phyloP scores from a whole-genome alignment of 2,888 invertebrate species.

The Geotrupes spiniger region DNA sequence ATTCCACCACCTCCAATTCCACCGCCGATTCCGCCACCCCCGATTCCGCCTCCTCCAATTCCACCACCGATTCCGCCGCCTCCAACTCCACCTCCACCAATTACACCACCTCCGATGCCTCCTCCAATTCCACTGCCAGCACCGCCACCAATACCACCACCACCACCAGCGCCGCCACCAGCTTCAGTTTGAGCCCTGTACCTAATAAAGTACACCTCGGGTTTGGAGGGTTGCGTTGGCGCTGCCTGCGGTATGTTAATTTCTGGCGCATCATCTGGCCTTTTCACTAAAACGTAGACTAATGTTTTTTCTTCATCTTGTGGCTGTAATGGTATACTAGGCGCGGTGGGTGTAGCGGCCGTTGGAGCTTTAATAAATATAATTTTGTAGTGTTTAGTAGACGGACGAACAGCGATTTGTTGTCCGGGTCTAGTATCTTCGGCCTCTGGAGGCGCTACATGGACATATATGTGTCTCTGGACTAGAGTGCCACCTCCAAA shows the following conservation, averaged over 20 bases:
- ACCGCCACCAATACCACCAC: conserved; percentile 44
- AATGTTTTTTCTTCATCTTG: conserved; percentile 87
- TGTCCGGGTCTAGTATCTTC: conserved; percentile 62
- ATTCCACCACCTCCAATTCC: conserved; percentile 34
- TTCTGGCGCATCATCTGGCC: conserved; percentile 81
- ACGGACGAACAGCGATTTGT: conserved; percentile 64
- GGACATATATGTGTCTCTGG: conserved; percentile 84
- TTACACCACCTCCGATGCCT: conserved; percentile 37
- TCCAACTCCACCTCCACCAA: conserved; percentile 38
- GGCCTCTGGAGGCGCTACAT: conserved; percentile 82
- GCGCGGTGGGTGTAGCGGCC: conserved; percentile 72
- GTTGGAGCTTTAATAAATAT: conserved; percentile 70
- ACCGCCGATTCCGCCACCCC: conserved; percentile 50
- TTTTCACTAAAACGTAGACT: conserved; percentile 85
- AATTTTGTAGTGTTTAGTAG: conserved; percentile 83
- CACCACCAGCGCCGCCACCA: conserved; percentile 48
- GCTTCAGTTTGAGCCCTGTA: conserved; percentile 69
- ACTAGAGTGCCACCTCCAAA: conserved; percentile 57
- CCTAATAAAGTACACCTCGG: conserved; percentile 87
- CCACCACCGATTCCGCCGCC: conserved; percentile 43
- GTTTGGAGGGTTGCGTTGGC: conserved; percentile 83
- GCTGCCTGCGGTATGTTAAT: conserved; percentile 73
- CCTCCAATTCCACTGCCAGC: conserved; percentile 43
- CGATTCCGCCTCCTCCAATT: conserved; percentile 41
- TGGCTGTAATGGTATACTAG: conserved; percentile 72